Conservation (phyloP, 2,888 invertebrate species). For the Drosophila infuscata region DNA sequence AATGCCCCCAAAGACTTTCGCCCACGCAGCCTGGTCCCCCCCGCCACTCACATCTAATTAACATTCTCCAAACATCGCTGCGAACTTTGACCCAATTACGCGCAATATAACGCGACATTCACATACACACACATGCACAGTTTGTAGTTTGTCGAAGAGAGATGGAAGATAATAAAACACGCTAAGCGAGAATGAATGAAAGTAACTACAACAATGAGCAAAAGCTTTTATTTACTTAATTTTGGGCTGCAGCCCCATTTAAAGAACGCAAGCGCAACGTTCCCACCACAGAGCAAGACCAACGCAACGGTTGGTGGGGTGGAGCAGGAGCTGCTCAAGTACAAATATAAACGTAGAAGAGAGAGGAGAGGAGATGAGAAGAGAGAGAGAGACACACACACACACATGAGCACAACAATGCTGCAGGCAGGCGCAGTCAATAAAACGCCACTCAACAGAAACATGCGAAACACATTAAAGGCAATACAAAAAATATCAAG, state of each 20-base stretch:
- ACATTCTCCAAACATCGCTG: slow-evolving; percentile 67
- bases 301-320: slow-evolving; percentile 33
- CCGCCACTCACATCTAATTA: slow-evolving; percentile 58
- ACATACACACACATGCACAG: slow-evolving; percentile 28
- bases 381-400: slow-evolving; percentile 10
- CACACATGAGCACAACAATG: slow-evolving; percentile 14
- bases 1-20: slow-evolving; percentile 50
- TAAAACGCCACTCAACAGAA: slow-evolving; percentile 64
- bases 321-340: slow-evolving; percentile 4
- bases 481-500: slow-evolving; percentile 79
- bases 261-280: slow-evolving; percentile 59
- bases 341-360: slow-evolving; percentile 2
- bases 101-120: slow-evolving; percentile 46
- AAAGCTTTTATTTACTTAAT: slow-evolving; percentile 61
- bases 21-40: slow-evolving; percentile 37
- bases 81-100: slow-evolving; percentile 77
- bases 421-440: slow-evolving; percentile 61
- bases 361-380: slow-evolving; percentile 9
- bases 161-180: slow-evolving; percentile 64
- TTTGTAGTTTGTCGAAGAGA: slow-evolving; percentile 14
- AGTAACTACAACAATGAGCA: slow-evolving; percentile 28
- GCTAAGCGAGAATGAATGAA: slow-evolving; percentile 34
- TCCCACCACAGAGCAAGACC: slow-evolving; percentile 25
- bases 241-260: slow-evolving; percentile 43
- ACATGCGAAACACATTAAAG: slow-evolving; percentile 79